phyloP scores from a whole-genome alignment of 2,113 vertebrate genomes.

The Urocynchramus pylzowi region DNA sequence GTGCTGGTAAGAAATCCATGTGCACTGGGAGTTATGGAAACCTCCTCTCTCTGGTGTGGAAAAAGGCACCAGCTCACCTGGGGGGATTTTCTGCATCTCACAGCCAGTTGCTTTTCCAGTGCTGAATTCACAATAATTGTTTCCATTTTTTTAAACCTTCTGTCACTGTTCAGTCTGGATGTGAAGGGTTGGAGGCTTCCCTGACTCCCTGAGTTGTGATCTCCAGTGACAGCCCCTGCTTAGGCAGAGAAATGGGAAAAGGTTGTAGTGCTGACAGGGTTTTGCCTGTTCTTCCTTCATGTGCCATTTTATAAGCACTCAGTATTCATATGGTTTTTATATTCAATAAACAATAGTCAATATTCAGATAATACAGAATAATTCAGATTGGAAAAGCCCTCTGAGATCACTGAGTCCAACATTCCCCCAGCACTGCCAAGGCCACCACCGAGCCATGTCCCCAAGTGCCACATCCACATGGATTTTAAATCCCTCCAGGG shows the following conservation, averaged over 20 bases:
- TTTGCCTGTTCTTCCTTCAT: background rate
- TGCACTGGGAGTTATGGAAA: background rate
- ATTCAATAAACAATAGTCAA: background rate
- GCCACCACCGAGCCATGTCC: background rate
- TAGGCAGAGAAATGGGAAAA: background rate
- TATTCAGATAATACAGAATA: fast-evolving
- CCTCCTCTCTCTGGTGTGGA: background rate
- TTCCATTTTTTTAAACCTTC: background rate
- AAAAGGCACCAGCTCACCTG: background rate
- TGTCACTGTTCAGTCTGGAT: background rate
- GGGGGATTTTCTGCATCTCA: background rate
- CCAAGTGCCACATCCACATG: background rate
- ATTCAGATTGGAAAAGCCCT: background rate
- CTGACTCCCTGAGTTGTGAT: background rate
- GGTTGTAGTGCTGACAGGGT: background rate
- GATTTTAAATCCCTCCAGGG: background rate
- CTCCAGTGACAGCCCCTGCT: background rate
- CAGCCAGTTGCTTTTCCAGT: background rate
- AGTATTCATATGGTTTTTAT: fast-evolving
- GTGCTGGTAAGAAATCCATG: conserved; percentile 86
- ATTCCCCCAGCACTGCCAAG: background rate
- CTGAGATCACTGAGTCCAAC: background rate
- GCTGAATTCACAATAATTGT: background rate
- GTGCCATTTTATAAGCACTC: background rate
- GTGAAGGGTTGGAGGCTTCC: background rate